Percentiles rank a stretch among this genome's conserved stretches.
Conservation (phyloP, 2,797 vertebrate genomes). For the Esox masquinongy region DNA sequence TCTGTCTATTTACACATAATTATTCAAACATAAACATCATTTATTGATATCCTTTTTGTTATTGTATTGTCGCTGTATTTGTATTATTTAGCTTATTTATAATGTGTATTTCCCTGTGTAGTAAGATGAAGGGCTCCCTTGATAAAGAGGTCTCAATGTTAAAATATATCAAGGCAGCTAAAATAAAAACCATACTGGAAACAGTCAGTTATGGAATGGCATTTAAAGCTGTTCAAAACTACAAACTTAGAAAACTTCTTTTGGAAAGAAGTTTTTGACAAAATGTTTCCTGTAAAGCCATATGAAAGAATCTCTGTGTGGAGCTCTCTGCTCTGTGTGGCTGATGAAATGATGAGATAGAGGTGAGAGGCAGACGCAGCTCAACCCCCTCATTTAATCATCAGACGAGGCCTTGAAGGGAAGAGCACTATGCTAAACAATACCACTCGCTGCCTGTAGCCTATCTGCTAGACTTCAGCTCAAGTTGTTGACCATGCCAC, state of each 20-base stretch:
- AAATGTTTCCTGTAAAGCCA: background rate
- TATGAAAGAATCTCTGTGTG: background rate
- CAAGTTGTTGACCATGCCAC: constrained; percentile 65
- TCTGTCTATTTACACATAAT: background rate
- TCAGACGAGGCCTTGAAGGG: constrained; percentile 69
- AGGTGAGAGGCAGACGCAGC: constrained; percentile 53
- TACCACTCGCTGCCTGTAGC: constrained; percentile 60
- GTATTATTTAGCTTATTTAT: too few relatives aligned
- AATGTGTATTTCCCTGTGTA: too few relatives aligned
- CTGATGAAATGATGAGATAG: constrained; percentile 44
- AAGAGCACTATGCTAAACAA: constrained; percentile 47
- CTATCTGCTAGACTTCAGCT: constrained; percentile 65
- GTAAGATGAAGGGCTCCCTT: too few relatives aligned
- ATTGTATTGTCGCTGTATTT: too few relatives aligned
- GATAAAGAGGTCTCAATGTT: too few relatives aligned
- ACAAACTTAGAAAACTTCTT: background rate
- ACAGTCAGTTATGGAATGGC: too few relatives aligned
- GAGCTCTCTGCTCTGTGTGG: background rate
- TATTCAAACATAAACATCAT: background rate
- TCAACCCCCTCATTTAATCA: constrained; percentile 61
- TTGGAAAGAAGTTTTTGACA: background rate
- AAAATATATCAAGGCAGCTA: too few relatives aligned
- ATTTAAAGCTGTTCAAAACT: background rate
- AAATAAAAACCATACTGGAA: too few relatives aligned
- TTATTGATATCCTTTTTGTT: too few relatives aligned